Base-by-base conservation (phyloP, 2,797 vertebrate genomes). In the Xenopus petersii region DNA sequence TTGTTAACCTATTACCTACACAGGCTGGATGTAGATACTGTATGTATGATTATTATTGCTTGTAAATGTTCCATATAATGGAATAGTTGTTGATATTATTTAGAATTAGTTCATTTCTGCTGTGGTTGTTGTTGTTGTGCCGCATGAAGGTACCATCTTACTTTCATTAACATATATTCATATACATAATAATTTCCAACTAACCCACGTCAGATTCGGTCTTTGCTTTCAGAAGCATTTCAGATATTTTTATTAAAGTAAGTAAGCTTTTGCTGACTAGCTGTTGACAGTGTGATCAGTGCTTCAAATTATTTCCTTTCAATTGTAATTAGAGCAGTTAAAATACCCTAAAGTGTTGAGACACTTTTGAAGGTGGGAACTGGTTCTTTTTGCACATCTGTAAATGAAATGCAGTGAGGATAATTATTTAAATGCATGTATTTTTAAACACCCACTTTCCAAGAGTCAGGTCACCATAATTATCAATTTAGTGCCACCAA, bases 221-320 rank as follows among this genome's bases (percentile, higher is more conserved):
- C 36, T 74, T 78, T 78, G 61, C 51, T 64, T 78, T 78, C 73
- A 49, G 70, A 68, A 73, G 70, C 24, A 47, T 49, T 78, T 70
- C 73, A 42, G 36, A 42, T 73, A 63, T 49, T 78, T 78, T 78
- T 64, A 73, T 73, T 56, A 64, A 54, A 74, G 61, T 67, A 66
- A 84, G 84, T 78, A 75, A 80, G 80, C 84, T 89, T 79, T 87
- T 85, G 86, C 87, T 87, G 84, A 85, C 87, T 89, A 88, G 87
- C 86, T 90, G 84, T 88, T 90, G 92, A 93, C 92, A 93, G 92
- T 88, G 86, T 90, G 90, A 93, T 92, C 90, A 89, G 89, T 89
- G 89, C 86, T 91, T 89, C 90, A 89, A 90, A 87, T 90, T 88
- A 90, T 87, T 80, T 84, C 87, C 86, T 88, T 86, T 88, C 84